Evolutionary conservation across 2,797 vertebrate species (phyloP).

Genomic region (Botia almorhae): DNA sequence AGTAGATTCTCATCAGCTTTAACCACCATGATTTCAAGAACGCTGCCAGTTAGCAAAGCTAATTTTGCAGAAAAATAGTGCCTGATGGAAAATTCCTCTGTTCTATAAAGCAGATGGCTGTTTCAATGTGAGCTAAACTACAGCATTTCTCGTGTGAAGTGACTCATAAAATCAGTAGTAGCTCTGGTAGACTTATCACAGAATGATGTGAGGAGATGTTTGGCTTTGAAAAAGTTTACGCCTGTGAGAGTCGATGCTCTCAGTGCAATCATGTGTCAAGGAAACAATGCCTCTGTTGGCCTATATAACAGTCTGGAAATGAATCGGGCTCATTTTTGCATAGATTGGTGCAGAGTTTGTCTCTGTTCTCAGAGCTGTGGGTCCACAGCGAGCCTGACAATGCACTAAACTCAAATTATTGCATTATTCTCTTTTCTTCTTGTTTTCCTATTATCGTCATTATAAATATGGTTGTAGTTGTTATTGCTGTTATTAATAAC

Average conservation of each 20-base stretch:
- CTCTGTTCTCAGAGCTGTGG: not conserved
- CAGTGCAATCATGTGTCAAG: slow-evolving; percentile 33
- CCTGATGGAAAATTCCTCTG: not conserved
- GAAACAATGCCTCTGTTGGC: slow-evolving; percentile 35
- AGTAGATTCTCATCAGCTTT: not conserved
- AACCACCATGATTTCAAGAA: not conserved
- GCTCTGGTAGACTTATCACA: slow-evolving; percentile 22
- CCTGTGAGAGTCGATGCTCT: slow-evolving; percentile 25
- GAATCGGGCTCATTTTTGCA: slow-evolving; percentile 23
- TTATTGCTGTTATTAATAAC: slow-evolving; percentile 8
- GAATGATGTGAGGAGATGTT: slow-evolving; percentile 27
- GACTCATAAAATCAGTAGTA: slow-evolving; percentile 27
- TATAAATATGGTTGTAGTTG: slow-evolving; percentile 4
- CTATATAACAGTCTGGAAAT: slow-evolving; percentile 28
- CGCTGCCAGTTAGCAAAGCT: not conserved
- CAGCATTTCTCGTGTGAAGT: slow-evolving; percentile 14
- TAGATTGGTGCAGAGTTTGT: not conserved
- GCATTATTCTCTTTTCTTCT: not conserved
- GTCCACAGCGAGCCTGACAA: not conserved
- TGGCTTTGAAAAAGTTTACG: slow-evolving; percentile 13
- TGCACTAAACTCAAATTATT: slow-evolving; percentile 16
- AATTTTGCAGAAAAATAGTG: not conserved
- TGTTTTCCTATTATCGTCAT: too few species aligned
- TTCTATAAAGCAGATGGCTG: not conserved
- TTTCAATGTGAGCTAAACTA: not conserved